Base-by-base conservation (phyloP, 2,888 invertebrate genomes). In the Uloborus plumipes region DNA sequence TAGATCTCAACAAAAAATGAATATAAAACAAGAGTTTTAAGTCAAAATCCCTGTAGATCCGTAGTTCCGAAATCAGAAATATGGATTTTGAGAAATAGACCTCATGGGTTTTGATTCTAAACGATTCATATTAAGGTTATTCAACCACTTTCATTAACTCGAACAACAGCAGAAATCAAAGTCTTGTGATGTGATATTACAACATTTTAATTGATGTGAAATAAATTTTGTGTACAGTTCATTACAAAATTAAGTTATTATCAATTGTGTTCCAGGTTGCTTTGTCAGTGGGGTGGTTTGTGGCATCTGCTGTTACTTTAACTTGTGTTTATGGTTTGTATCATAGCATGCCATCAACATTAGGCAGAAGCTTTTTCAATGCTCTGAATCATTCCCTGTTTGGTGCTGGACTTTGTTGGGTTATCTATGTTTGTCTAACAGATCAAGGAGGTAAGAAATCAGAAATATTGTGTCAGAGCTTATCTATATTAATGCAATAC, bases 381-480 rank as follows among this genome's bases (percentile, higher is more conserved):
- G 65, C 78, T 49, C 39, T 78, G 11, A 71, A 64, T 47, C 53
- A 59, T 3, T 20, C 50, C 0, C 20, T 22, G 16, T 78, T 26
- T 39, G 64, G 64, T 16, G 9, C 14, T 9, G 49, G 78, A 14
- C 15, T 78, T 16, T 55, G 55, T 0, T 78, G 78, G 78, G 55
- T 78, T 6, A 71, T 78, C 14, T 78, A 55, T 22, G 58, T 50
- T 6, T 78, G 78, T n/a, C 31, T 71, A 15, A 71, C 26, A 31
- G 71, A 50, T 1, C 78, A 78, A 59, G 78, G 50, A 65, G 78
- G 78, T 78, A 71, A 14, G 62, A 20, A 58, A 20, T 58, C 14
- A 14, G 39, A 39, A 39, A 39, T 39, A 1, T 7, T 39, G 39
- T 39, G 9, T 11, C 9, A 39, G 7, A 39, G 9, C 11, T 39